Evolutionary conservation across 2,113 vertebrate genomes (phyloP), one percentile per base, ranked within the genome.

Genomic region (Ceyx cyanopectus): DNA sequence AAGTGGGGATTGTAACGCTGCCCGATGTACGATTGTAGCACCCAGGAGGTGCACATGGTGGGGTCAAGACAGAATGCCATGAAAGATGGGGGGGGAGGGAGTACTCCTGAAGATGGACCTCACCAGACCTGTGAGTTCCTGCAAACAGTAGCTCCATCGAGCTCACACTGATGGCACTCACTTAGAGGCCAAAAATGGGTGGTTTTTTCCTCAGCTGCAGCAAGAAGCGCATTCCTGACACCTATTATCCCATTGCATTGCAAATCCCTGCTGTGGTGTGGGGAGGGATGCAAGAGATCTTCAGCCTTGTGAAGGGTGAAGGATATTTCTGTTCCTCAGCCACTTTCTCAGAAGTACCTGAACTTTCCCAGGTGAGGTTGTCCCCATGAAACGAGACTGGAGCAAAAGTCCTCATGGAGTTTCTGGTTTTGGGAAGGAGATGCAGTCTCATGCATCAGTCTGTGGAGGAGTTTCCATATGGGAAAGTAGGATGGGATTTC

Each of bases 401-500:
- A 83, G 65, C 0, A 0, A 74, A 91, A 66, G 32, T 92, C 68
- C 54, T n/a, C 4, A 0, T 41, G 56, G 85, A 81, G 23, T 5
- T 80, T 27, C 68, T 74, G 51, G 41, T 92, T 50, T 80, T 75
- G 85, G 79, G 83, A 86, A 19, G 14, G 72, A 88, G 82, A 70
- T 62, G 23, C 34, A 40, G 53, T 23, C 79, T 63, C 12, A 1
- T 70, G 82, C 56, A 73, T 40, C 1, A 10, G 6, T 63, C 62
- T 85, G 89, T 0, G 0, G 43, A 80, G 72, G 53, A 81, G 24
- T 81, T 91, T 83, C 76, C 76, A 56, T 84, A 76, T 1, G 0
- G 34, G 85, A 80, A 94, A 56, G 85, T 81, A 91, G 76, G 90
- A 80, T 91, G 79, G 68, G 85, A 74, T 93, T 90, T 88, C 80